Base-by-base conservation (phyloP, 2,797 vertebrate genomes). In the Falco novaeseelandiae region DNA sequence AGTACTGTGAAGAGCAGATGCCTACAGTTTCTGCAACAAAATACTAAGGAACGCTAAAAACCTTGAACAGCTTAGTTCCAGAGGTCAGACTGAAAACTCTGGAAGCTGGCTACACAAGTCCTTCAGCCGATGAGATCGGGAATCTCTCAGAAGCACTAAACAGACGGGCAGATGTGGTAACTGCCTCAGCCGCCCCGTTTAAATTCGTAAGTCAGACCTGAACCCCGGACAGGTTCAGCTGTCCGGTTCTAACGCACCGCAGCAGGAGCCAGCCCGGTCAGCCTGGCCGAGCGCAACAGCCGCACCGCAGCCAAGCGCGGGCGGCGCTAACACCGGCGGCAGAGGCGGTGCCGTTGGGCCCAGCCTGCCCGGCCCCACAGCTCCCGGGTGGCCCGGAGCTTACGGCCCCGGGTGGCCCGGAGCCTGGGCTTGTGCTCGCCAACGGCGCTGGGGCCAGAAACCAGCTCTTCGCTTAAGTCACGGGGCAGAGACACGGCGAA, bases 161-260 rank as follows among this genome's bases (percentile, higher is more conserved):
- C 0, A 32, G 13, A 4, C 1, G 1, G 2, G 20, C 3, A 6
- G 0, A 1, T 11, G 19, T 5, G 22, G 42, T 5, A 27, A 46
- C 29, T 17, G 4, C 32, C 70, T 34, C 12, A 57, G 61, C 34
- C 25, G 12, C 2, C 16, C 63, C 10, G 32, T 16, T 51, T 10
- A 20, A 59, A n/a, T 36, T 10, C 44, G n/a, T 49, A 58, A 49
- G 16, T 48, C 11, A 32, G 21, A 16, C 9, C 34, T 10, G 19
- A 61, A n/a, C 17, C 67, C 23, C 1, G 40, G 44, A 32, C 71
- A 36, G 15, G 9, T 44, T 55, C 16, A 46, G 20, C 27, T 40
- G 38, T 1, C 42, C 57, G 2, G 36, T 3, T 70, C 12, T 27
- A 23, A 6, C 1, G 12, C 40, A 0, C 11, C 27, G 12, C 5